phyloP scores from a whole-genome alignment of 2,113 vertebrate genomes.

The Raja brachyura region DNA sequence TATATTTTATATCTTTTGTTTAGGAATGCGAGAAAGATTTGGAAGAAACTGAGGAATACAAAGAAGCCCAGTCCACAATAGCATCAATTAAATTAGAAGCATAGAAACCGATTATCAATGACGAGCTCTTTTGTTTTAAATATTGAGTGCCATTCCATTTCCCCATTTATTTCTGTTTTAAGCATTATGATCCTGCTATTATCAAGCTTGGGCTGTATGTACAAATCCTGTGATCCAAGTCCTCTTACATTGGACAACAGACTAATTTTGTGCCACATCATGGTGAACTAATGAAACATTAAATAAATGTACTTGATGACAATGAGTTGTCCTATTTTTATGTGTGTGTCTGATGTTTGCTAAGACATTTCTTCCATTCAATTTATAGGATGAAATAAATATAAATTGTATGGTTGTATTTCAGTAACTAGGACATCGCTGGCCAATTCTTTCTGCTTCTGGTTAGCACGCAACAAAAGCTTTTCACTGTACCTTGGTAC shows the following conservation, averaged over 20 bases:
- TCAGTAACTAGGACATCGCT: not conserved
- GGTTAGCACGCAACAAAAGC: no score
- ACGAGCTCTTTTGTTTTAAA: slow-evolving; percentile 12
- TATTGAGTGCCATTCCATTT: slow-evolving; percentile 63
- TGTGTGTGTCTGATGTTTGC: not conserved
- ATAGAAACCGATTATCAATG: slow-evolving; percentile 56
- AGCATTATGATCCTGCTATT: slow-evolving; percentile 20
- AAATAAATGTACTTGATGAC: slow-evolving; percentile 34
- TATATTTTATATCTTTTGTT: slow-evolving; percentile 47
- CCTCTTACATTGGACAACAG: not conserved
- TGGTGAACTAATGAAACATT: slow-evolving; percentile 35
- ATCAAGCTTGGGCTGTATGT: not conserved
- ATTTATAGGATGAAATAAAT: not conserved
- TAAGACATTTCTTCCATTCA: not conserved
- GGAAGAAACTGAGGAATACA: slow-evolving; percentile 80
- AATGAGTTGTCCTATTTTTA: slow-evolving; percentile 30
- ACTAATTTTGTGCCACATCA: slow-evolving; percentile 35
- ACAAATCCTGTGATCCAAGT: slow-evolving; percentile 8
- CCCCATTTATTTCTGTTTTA: not conserved
- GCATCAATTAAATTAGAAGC: slow-evolving; percentile 85
- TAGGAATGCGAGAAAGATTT: slow-evolving; percentile 85
- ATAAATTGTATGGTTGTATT: not conserved
- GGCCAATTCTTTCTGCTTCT: not conserved
- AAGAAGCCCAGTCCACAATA: slow-evolving; percentile 73
- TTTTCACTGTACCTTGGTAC: no score